A percentile compares a stretch with the other conserved stretches of the same genome.
Conservation (phyloP, 2,113 vertebrate species). For the Tretioscincus oriximinensis region DNA sequence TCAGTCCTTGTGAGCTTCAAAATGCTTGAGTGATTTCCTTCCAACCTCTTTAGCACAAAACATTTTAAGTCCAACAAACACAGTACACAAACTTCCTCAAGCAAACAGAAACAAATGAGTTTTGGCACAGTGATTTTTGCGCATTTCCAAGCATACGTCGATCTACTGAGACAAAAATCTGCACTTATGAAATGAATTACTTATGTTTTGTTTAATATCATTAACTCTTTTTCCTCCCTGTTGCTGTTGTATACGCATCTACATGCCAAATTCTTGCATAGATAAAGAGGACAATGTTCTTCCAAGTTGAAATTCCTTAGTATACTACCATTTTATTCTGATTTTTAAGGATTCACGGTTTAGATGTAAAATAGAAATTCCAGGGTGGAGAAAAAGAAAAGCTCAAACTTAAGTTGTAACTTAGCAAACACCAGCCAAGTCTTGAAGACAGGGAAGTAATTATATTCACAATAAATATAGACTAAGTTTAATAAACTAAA, state of each 20-base stretch:
- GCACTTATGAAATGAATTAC: background rate
- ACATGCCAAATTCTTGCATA: background rate
- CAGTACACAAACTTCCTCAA: background rate
- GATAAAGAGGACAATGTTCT: too few species aligned
- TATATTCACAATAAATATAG: too few species aligned
- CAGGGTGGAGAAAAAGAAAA: too few species aligned
- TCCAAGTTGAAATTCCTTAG: too few species aligned
- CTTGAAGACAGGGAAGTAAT: too few species aligned
- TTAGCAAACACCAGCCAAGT: too few species aligned
- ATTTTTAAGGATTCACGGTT: background rate
- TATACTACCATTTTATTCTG: background rate
- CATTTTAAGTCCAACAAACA: background rate
- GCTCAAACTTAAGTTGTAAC: too few species aligned
- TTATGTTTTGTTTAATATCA: background rate
- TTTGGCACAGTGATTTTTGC: too few species aligned
- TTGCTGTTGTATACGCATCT: background rate
- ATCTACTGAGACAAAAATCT: background rate
- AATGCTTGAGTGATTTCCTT: background rate
- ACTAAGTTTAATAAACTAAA: background rate
- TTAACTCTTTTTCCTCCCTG: background rate
- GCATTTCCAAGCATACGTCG: background rate
- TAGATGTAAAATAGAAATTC: too few species aligned
- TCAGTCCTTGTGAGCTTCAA: slow-evolving; percentile 4
- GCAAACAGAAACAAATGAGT: background rate
- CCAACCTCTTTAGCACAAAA: background rate